phyloP scores from a whole-genome alignment of 2,797 vertebrate genomes.

The Etheostoma nigrum region DNA sequence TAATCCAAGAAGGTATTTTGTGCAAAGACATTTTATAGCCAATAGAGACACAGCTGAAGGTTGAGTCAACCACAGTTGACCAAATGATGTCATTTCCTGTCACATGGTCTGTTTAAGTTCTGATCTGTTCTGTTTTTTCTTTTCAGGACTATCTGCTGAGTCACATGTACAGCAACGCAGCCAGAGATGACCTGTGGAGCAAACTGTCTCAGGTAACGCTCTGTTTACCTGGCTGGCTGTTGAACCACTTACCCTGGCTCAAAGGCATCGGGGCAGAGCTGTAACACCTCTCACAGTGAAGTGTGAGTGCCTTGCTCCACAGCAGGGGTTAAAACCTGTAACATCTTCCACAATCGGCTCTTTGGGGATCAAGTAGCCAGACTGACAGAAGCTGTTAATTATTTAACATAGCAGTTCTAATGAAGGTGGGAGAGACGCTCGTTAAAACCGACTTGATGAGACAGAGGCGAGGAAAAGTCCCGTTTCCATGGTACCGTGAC shows the following conservation, averaged over 20 bases:
- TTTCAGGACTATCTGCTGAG: slow-evolving; percentile 95
- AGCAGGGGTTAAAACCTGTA: slow-evolving; percentile 6
- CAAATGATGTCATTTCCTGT: slow-evolving; percentile 8
- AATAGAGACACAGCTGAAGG: no score
- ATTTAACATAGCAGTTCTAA: slow-evolving; percentile 34
- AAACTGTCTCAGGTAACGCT: slow-evolving; percentile 92
- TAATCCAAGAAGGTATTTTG: not conserved
- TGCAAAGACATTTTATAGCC: not conserved
- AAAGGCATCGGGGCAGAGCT: not conserved
- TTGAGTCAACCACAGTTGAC: no score
- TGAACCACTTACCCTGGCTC: not conserved
- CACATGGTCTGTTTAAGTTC: slow-evolving; percentile 38
- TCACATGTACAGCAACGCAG: slow-evolving; percentile 97
- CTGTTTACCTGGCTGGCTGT: not conserved
- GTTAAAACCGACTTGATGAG: slow-evolving; percentile 20
- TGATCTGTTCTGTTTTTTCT: slow-evolving; percentile 23
- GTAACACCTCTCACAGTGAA: not conserved
- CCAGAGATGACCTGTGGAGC: slow-evolving; percentile 96
- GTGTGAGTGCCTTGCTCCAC: slow-evolving; percentile 2
- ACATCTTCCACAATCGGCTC: slow-evolving; percentile 1
- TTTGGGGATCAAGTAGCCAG: slow-evolving; percentile 9
- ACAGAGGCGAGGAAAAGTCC: not conserved
- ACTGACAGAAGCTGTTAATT: slow-evolving; percentile 35
- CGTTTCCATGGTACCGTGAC: slow-evolving; percentile 47
- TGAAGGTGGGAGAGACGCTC: slow-evolving; percentile 35